phyloP scores from a whole-genome alignment of 2,113 vertebrate genomes.

The Jaculus jaculus region DNA sequence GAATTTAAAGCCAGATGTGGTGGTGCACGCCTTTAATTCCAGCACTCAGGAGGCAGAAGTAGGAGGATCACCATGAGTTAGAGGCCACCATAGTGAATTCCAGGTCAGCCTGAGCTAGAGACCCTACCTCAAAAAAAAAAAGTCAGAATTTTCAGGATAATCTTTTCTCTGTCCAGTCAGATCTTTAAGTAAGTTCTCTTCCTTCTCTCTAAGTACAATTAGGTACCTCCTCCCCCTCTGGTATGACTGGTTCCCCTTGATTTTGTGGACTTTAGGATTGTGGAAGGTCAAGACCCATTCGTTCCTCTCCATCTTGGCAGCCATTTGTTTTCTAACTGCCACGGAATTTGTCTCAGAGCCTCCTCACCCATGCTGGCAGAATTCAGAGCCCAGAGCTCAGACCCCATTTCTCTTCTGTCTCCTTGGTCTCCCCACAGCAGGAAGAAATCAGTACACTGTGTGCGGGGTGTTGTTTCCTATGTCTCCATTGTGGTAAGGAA shows the following conservation, averaged over 20 bases:
- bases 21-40: no score
- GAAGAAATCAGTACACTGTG: neutral
- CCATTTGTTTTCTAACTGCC: conserved; percentile 69
- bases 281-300: conserved; percentile 57
- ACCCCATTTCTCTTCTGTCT: neutral
- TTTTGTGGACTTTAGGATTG: conserved; percentile 46
- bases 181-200: neutral
- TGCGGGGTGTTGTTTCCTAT: neutral
- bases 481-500: neutral
- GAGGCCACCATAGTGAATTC: no score
- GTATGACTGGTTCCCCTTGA: conserved; percentile 61
- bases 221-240: conserved; percentile 65
- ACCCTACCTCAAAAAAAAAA: no score
- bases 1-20: no score
- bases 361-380: neutral
- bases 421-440: neutral
- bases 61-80: no score
- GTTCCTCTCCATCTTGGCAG: conserved; percentile 56
- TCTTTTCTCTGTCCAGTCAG: neutral
- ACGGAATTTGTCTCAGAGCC: conserved; percentile 59
- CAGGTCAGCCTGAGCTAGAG: no score
- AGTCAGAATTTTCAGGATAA: neutral
- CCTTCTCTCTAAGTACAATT: conserved; percentile 17
- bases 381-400: neutral
- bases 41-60: no score